Conservation (phyloP, 2,113 vertebrate genomes). For the Cacatua alba region DNA sequence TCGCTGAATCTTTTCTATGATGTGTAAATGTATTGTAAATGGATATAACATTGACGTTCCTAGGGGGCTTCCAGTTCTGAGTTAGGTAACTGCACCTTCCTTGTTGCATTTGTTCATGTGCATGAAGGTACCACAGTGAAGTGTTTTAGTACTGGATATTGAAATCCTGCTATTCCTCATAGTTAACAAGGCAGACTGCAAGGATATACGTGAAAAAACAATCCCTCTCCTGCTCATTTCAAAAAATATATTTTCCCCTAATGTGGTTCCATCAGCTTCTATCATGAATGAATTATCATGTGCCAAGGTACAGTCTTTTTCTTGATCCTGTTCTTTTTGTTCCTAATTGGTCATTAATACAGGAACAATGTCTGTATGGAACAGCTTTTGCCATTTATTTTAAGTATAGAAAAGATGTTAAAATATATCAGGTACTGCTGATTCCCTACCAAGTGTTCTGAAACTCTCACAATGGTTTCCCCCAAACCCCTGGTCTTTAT, state of each 20-base stretch:
- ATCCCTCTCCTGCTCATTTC: slow-evolving; percentile 4
- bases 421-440: background rate
- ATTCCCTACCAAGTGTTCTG: background rate
- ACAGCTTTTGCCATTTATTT: background rate
- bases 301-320: background rate
- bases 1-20: background rate
- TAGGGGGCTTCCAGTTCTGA: background rate
- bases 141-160: background rate
- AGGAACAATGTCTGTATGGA: background rate
- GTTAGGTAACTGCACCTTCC: background rate
- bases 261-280: background rate
- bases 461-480: background rate
- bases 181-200: background rate
- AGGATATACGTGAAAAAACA: background rate
- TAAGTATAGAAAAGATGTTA: background rate
- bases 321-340: background rate
- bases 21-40: background rate
- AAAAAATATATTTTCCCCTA: slow-evolving; percentile 7
- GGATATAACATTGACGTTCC: background rate
- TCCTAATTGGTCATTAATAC: slow-evolving; percentile 4
- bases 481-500: background rate
- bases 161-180: slow-evolving; percentile 1
- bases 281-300: slow-evolving; percentile 18
- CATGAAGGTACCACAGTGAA: background rate
- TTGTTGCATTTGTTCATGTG: background rate